Evolutionary conservation across 2,888 invertebrate genomes (phyloP).

Genomic region (Leptopilina myrica): DNA sequence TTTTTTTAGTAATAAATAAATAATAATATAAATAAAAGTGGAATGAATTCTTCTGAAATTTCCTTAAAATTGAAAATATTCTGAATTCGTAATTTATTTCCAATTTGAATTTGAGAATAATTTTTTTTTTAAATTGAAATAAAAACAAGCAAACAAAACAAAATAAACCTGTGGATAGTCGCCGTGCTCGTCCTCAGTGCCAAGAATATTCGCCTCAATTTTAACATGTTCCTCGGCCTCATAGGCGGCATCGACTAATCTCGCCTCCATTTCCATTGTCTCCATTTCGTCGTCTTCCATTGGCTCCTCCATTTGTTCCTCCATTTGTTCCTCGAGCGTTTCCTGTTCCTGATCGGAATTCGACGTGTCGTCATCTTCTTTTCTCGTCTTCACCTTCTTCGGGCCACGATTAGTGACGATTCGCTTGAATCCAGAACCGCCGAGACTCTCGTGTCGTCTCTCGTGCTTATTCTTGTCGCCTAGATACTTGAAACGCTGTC

Average conservation of each 20-base stretch:
- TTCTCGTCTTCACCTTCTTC: slow-evolving; percentile 56
- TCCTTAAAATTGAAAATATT: too few relatives aligned
- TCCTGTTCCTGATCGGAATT: slow-evolving; percentile 64
- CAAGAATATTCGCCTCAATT: slow-evolving; percentile 58
- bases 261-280: slow-evolving; percentile 25
- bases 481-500: slow-evolving; percentile 73
- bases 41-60: too few relatives aligned
- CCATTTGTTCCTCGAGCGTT: slow-evolving; percentile 51
- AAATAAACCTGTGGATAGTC: slow-evolving; percentile 62
- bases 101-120: too few relatives aligned
- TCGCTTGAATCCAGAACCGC: slow-evolving; percentile 74
- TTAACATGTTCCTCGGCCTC: slow-evolving; percentile 60
- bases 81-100: too few relatives aligned
- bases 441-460: slow-evolving; percentile 72
- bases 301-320: slow-evolving; percentile 52
- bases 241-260: slow-evolving; percentile 49
- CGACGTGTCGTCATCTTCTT: slow-evolving; percentile 62
- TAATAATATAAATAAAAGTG: too few relatives aligned
- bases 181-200: slow-evolving; percentile 60
- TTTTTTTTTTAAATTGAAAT: too few relatives aligned
- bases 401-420: slow-evolving; percentile 70
- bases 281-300: slow-evolving; percentile 51
- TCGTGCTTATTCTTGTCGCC: slow-evolving; percentile 75
- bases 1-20: too few relatives aligned
- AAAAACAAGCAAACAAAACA: too few relatives aligned